phyloP scores from a whole-genome alignment of 1,140 invertebrate species.

The Galleria mellonella region DNA sequence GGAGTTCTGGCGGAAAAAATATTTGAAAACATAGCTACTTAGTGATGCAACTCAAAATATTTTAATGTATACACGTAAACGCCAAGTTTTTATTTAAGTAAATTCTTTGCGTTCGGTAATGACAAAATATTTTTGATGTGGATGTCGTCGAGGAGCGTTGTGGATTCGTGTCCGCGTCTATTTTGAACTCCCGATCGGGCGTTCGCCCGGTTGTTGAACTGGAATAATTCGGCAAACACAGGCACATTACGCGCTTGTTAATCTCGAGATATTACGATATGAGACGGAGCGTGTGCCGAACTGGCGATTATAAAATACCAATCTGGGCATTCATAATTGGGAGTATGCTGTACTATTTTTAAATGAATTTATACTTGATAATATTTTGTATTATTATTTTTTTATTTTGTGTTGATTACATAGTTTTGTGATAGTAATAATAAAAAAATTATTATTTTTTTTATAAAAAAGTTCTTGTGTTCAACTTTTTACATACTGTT shows the following conservation, averaged over 20 bases:
- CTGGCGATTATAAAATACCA: conserved; percentile 27
- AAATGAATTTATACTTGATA: no score
- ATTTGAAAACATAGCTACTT: no score
- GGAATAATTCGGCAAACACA: conserved; percentile 71
- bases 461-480: no score
- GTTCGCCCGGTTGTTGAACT: conserved; percentile 69
- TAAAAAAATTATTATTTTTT: no score
- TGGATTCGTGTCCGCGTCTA: conserved; percentile 58
- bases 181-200: conserved; percentile 67
- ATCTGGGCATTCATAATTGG: conserved; percentile 3
- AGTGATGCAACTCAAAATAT: no score
- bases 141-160: conserved; percentile 47
- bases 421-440: no score
- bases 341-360: not conserved
- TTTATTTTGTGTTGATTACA: not conserved
- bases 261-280: conserved; percentile 53
- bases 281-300: conserved; percentile 15
- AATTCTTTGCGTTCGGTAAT: conserved; percentile 2
- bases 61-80: no score
- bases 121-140: conserved; percentile 37
- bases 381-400: not conserved
- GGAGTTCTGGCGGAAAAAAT: not conserved
- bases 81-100: not conserved
- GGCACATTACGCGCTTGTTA: conserved; percentile 59
- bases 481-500: no score